Percentiles rank a stretch among this genome's conserved stretches.
Conservation (phyloP, 2,888 invertebrate species). For the Andrena haemorrhoa region DNA sequence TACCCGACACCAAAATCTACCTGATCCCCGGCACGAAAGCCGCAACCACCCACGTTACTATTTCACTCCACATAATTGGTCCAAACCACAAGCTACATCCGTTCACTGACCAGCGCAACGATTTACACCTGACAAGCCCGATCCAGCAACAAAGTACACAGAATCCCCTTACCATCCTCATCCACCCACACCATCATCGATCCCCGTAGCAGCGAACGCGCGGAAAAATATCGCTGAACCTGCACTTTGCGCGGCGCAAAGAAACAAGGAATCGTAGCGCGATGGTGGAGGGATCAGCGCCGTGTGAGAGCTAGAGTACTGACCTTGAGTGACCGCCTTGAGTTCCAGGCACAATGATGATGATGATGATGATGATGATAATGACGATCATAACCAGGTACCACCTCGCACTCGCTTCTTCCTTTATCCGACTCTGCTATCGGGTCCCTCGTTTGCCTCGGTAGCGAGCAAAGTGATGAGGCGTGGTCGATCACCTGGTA, state of each 20-base stretch:
- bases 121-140: not conserved
- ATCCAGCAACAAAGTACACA: not conserved
- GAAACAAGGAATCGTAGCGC: conserved; percentile 42
- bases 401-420: conserved; percentile 61
- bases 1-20: too few species aligned
- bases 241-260: conserved; percentile 27
- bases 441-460: conserved; percentile 65
- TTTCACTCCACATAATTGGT: not conserved
- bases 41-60: too few species aligned
- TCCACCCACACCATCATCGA: conserved; percentile 8
- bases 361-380: conserved; percentile 61
- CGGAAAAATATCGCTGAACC: conserved; percentile 10
- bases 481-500: conserved; percentile 84
- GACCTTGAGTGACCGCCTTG: conserved; percentile 74
- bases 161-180: not conserved
- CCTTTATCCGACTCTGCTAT: conserved; percentile 65
- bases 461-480: conserved; percentile 82
- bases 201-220: not conserved
- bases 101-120: conserved; percentile 19
- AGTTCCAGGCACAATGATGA: conserved; percentile 52
- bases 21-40: too few species aligned
- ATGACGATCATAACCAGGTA: conserved; percentile 62
- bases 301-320: conserved; percentile 57
- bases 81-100: conserved; percentile 3
- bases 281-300: conserved; percentile 24